phyloP scores from a whole-genome alignment of 1,140 invertebrate species.

The Phymastichus coffea region DNA sequence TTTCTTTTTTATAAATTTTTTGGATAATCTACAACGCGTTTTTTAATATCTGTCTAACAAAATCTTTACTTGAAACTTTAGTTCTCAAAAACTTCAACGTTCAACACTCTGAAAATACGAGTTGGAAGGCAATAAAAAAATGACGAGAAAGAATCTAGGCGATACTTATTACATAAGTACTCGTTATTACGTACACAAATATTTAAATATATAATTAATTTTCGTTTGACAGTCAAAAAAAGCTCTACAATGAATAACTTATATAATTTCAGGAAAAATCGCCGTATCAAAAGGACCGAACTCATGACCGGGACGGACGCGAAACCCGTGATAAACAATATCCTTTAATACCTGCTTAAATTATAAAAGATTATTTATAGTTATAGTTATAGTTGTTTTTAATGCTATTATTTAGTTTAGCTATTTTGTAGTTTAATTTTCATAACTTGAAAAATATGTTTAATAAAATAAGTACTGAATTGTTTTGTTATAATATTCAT shows the following conservation, averaged over 20 bases:
- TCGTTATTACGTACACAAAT: slow-evolving; percentile 1
- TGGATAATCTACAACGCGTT: neutral
- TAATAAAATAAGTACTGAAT: too few species aligned
- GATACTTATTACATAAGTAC: slow-evolving; percentile 33
- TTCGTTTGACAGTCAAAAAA: neutral
- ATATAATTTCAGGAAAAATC: slow-evolving; percentile 68
- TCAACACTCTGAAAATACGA: slow-evolving; percentile 48
- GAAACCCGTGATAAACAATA: slow-evolving; percentile 77
- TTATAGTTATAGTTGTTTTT: too few species aligned
- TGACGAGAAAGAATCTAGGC: slow-evolving; percentile 44
- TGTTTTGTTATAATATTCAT: neutral
- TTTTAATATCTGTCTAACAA: slow-evolving; percentile 18
- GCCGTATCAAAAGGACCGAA: slow-evolving; percentile 63
- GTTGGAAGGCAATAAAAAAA: slow-evolving; percentile 44
- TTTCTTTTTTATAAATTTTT: too few species aligned
- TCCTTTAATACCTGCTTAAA: slow-evolving; percentile 60
- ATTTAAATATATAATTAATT: slow-evolving; percentile 12
- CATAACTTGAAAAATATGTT: neutral
- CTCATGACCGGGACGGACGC: slow-evolving; percentile 66
- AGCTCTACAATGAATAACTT: slow-evolving; percentile 19
- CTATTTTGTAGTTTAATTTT: neutral
- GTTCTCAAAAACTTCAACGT: slow-evolving; percentile 45
- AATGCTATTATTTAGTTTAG: slow-evolving; percentile 26
- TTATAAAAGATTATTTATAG: too few species aligned
- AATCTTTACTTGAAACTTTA: slow-evolving; percentile 32